Conservation (phyloP, 2,113 vertebrate genomes). For the Cricetomys ansorgei region DNA sequence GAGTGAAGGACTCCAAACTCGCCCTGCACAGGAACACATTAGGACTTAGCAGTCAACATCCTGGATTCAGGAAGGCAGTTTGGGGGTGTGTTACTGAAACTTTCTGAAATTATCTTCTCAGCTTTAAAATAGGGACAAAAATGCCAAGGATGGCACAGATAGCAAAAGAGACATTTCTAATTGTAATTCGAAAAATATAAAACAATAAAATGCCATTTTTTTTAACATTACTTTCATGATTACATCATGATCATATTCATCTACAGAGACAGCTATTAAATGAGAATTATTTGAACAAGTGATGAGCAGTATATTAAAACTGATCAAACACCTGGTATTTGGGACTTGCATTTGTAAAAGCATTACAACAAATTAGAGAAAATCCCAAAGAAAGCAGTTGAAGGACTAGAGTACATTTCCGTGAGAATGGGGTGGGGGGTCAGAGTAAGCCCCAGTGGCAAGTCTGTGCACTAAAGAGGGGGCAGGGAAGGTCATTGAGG, state of each 20-base stretch:
- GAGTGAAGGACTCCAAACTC: not conserved
- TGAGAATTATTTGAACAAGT: not conserved
- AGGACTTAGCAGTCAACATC: not conserved
- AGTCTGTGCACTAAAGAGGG: not conserved
- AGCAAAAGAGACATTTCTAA: not conserved
- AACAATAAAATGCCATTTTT: not conserved
- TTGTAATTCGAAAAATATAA: not conserved
- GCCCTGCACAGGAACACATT: not conserved
- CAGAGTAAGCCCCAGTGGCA: not conserved
- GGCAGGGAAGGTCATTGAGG: not conserved
- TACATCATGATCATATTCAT: not conserved
- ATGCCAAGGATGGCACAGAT: not conserved
- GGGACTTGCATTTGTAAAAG: not conserved
- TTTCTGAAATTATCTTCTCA: not conserved
- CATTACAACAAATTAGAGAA: slow-evolving; percentile 15
- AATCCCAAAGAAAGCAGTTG: not conserved
- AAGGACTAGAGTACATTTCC: not conserved
- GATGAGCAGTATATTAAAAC: not conserved
- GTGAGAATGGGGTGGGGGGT: not conserved
- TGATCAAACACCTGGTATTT: not conserved
- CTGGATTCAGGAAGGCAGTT: not conserved
- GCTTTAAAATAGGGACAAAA: not conserved
- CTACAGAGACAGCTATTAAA: not conserved
- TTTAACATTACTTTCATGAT: not conserved
- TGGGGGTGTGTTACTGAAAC: not conserved